These are phyloP conservation scores for Vanessa tameamea DNA, from an alignment of 1,140 invertebrate genomes.

Conservation along the genomic window DNA sequence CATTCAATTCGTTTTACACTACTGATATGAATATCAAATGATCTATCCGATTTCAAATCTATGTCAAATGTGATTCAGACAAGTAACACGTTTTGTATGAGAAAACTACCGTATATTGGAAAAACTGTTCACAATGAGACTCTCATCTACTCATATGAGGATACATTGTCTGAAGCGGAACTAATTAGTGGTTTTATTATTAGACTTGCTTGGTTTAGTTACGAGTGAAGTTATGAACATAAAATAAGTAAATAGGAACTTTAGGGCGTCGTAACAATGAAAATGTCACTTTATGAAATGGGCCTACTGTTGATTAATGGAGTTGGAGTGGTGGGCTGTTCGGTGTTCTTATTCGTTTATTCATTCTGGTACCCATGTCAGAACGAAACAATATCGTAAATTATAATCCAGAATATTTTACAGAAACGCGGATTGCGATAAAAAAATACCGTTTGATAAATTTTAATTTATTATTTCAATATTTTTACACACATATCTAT, in stretches of 20 bases:
- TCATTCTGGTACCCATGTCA: constrained; percentile 54
- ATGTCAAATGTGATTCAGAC: constrained; percentile 30
- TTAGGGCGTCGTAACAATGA: constrained; percentile 68
- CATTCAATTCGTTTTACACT: constrained; percentile 23
- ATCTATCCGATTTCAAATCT: constrained; percentile 31
- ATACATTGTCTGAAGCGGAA: constrained; percentile 40
- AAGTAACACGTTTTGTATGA: constrained; percentile 33
- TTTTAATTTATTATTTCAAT: constrained; percentile 7
- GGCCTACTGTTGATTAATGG: constrained; percentile 71
- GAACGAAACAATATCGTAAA: constrained; percentile 49
- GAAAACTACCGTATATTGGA: constrained; percentile 39
- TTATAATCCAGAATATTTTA: constrained; percentile 39
- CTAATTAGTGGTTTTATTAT: constrained; percentile 59
- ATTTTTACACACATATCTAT: background rate
- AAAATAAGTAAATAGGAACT: constrained; percentile 71
- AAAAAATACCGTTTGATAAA: constrained; percentile 1
- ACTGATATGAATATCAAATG: constrained; percentile 26
- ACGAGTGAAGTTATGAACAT: constrained; percentile 55
- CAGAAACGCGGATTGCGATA: background rate
- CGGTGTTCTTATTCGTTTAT: constrained; percentile 65
- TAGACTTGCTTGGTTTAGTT: constrained; percentile 50
- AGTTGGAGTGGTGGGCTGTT: constrained; percentile 58
- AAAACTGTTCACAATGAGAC: constrained; percentile 42
- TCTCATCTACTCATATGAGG: constrained; percentile 30
- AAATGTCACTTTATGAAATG: constrained; percentile 77